Evolutionary conservation across 2,797 vertebrate species (phyloP).

Genomic region (Eulemur rubriventer): DNA sequence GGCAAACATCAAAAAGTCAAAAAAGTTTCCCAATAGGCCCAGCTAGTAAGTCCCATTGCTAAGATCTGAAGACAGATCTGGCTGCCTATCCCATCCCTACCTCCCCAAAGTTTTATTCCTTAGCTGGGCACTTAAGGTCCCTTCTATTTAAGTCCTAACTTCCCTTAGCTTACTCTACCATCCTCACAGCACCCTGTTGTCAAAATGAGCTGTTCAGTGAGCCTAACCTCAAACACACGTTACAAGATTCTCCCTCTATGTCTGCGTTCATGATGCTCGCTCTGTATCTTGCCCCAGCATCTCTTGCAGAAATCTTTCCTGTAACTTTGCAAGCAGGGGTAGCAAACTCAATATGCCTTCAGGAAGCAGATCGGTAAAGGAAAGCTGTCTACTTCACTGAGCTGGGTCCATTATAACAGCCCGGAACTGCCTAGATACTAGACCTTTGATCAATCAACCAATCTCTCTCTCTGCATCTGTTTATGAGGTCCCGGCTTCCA

Average conservation of each 20-base stretch:
- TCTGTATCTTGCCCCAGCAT: not conserved
- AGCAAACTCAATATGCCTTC: not conserved
- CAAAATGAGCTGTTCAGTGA: not conserved
- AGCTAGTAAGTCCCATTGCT: not conserved
- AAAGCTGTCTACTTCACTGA: not conserved
- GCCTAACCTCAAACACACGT: not conserved
- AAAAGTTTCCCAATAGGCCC: not conserved
- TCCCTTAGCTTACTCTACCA: not conserved
- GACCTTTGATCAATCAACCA: not conserved
- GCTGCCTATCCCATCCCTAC: not conserved
- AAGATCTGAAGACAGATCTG: constrained; percentile 21
- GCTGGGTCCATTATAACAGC: not conserved
- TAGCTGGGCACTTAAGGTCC: not conserved
- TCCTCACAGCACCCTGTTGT: not conserved
- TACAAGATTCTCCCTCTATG: not conserved
- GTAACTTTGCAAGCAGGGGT: not conserved
- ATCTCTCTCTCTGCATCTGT: not conserved
- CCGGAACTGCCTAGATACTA: not conserved
- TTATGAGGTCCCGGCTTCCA: not conserved
- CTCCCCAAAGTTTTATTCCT: not conserved
- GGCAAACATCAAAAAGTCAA: not conserved
- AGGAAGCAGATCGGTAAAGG: not conserved
- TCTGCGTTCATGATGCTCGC: not conserved
- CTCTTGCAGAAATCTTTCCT: not conserved
- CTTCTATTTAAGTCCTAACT: not conserved